A percentile compares a stretch with the other conserved stretches of the same genome.
These are phyloP conservation scores for Philaenus spumarius DNA, from an alignment of 1,140 invertebrate species.

Conservation along the genomic window DNA sequence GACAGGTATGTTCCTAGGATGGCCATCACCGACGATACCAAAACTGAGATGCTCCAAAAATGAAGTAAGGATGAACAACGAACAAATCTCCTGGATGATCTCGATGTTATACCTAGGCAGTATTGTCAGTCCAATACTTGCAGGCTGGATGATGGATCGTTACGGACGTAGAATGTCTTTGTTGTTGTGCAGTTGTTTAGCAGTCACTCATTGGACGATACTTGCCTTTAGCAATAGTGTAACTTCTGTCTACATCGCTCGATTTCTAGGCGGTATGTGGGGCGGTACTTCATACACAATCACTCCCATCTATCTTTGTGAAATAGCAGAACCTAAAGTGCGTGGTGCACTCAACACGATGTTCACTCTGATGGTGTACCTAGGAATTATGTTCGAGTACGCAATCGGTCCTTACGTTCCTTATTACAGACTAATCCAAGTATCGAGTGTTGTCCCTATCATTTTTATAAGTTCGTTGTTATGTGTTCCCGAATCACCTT, in stretches of 20 bases:
- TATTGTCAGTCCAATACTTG: slow-evolving; percentile 22
- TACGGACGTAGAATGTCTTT: slow-evolving; percentile 62
- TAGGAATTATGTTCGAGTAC: slow-evolving; percentile 73
- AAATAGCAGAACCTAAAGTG: slow-evolving; percentile 56
- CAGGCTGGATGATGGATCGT: slow-evolving; percentile 56
- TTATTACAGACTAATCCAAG: slow-evolving; percentile 57
- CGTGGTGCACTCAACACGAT: slow-evolving; percentile 56
- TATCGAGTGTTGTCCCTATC: slow-evolving; percentile 51
- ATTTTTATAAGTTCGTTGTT: slow-evolving; percentile 57
- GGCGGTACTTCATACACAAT: slow-evolving; percentile 46
- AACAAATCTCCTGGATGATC: slow-evolving; percentile 21
- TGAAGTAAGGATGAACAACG: slow-evolving; percentile 12
- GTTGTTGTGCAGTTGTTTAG: slow-evolving; percentile 50
- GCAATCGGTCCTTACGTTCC: slow-evolving; percentile 61
- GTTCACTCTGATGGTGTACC: slow-evolving; percentile 58
- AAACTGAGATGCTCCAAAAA: slow-evolving; percentile 5
- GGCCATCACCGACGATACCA: slow-evolving; percentile 61
- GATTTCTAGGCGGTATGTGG: slow-evolving; percentile 42
- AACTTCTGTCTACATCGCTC: slow-evolving; percentile 46
- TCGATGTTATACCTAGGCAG: slow-evolving; percentile 23
- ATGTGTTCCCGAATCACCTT: slow-evolving; percentile 77
- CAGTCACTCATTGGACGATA: slow-evolving; percentile 17
- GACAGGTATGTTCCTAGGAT: slow-evolving; percentile 59
- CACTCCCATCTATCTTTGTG: slow-evolving; percentile 52
- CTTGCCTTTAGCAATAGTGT: slow-evolving; percentile 8